These are phyloP conservation scores for Tympanuchus pallidicinctus DNA, from an alignment of 2,113 vertebrate species.

Conservation along the genomic window DNA sequence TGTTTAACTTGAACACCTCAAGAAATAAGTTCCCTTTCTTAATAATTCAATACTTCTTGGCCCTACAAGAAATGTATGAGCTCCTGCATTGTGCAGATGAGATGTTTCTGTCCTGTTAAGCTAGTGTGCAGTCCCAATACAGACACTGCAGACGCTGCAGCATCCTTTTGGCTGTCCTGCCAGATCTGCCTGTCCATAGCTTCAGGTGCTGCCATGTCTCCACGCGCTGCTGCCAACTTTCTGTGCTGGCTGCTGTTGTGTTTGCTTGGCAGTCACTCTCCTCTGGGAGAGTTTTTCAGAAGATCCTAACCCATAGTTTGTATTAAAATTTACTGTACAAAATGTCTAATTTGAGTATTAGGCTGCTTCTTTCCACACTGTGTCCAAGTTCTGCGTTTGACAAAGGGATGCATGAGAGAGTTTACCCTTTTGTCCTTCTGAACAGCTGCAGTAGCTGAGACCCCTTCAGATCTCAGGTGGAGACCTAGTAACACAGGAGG, in stretches of 20 bases:
- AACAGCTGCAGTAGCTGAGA: rapidly evolving
- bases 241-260: neutral
- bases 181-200: neutral
- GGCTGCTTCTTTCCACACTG: neutral
- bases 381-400: neutral
- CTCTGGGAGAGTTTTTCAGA: neutral
- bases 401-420: neutral
- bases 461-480: neutral
- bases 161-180: neutral
- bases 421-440: neutral
- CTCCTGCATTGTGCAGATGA: neutral
- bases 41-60: neutral
- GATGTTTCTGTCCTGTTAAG: neutral
- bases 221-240: neutral
- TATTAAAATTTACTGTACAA: neutral
- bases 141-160: neutral
- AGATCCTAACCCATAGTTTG: neutral
- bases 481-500: rapidly evolving
- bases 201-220: neutral
- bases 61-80: neutral
- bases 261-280: neutral
- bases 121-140: neutral
- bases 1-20: neutral
- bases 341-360: neutral
- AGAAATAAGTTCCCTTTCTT: neutral